Percentiles rank a stretch among this genome's conserved stretches.
Evolutionary conservation across 1,140 invertebrate species (phyloP).

Genomic region (Neodiprion fabricii): DNA sequence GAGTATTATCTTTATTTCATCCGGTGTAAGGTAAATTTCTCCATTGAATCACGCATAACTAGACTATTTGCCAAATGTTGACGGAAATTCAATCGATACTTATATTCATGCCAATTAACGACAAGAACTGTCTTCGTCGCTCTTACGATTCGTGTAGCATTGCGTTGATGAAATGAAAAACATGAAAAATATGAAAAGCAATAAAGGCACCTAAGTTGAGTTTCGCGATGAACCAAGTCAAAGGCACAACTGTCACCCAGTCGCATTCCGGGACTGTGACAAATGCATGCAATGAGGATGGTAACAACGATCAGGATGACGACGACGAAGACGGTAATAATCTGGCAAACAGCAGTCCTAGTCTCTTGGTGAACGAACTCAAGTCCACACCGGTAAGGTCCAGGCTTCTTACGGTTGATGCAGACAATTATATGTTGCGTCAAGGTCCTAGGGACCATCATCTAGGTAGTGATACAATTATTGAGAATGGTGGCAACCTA

Average conservation of each 20-base stretch:
- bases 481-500: neutral
- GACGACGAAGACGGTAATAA: conserved; percentile 8
- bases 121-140: too few species aligned
- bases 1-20: too few species aligned
- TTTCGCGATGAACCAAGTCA: conserved; percentile 13
- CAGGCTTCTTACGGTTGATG: conserved; percentile 61
- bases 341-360: neutral
- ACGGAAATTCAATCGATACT: too few species aligned
- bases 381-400: neutral
- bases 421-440: conserved; percentile 70
- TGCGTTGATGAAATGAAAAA: too few species aligned
- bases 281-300: conserved; percentile 8
- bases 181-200: too few species aligned
- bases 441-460: conserved; percentile 3
- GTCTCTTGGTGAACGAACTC: neutral
- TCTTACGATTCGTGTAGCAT: too few species aligned
- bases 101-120: too few species aligned
- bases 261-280: neutral
- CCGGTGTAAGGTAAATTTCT: too few species aligned
- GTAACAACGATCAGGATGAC: neutral
- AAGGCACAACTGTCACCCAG: neutral
- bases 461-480: neutral
- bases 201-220: too few species aligned
- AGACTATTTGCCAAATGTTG: too few species aligned
- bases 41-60: too few species aligned